A percentile compares a stretch with the other conserved stretches of the same genome.
These are phyloP conservation scores for Cydia strobilella DNA, from an alignment of 1,140 invertebrate genomes.

Conservation along the genomic window DNA sequence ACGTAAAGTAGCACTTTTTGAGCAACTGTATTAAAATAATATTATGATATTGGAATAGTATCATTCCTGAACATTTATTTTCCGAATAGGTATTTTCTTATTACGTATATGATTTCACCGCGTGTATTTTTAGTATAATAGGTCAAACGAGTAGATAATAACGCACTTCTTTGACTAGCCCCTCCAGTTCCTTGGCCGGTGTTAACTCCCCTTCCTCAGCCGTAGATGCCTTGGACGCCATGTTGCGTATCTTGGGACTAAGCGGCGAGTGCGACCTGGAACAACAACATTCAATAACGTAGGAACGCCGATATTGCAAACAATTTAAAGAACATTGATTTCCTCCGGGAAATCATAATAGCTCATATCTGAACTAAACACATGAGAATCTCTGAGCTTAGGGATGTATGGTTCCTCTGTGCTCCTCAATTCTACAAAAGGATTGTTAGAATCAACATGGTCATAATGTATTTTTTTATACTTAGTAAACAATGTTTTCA, in stretches of 20 bases:
- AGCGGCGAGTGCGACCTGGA: conserved; percentile 82
- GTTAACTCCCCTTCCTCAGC: conserved; percentile 80
- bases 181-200: conserved; percentile 82
- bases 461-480: too few species aligned
- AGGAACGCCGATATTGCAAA: neutral
- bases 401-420: neutral
- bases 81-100: too few species aligned
- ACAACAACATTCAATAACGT: conserved; percentile 35
- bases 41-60: too few species aligned
- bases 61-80: too few species aligned
- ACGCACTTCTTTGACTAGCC: conserved; percentile 83
- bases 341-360: conserved; percentile 7
- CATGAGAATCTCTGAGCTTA: neutral
- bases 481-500: too few species aligned
- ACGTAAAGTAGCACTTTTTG: too few species aligned
- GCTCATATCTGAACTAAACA: neutral
- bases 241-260: conserved; percentile 80
- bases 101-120: too few species aligned
- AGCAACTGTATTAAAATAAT: too few species aligned
- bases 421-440: too few species aligned
- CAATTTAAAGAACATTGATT: conserved; percentile 8
- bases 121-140: too few species aligned
- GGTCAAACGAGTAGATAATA: neutral
- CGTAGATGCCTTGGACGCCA: conserved; percentile 72
- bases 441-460: too few species aligned